These are phyloP conservation scores for Myanophis thanlyinensis DNA, from an alignment of 2,113 vertebrate genomes.

Conservation along the genomic window DNA sequence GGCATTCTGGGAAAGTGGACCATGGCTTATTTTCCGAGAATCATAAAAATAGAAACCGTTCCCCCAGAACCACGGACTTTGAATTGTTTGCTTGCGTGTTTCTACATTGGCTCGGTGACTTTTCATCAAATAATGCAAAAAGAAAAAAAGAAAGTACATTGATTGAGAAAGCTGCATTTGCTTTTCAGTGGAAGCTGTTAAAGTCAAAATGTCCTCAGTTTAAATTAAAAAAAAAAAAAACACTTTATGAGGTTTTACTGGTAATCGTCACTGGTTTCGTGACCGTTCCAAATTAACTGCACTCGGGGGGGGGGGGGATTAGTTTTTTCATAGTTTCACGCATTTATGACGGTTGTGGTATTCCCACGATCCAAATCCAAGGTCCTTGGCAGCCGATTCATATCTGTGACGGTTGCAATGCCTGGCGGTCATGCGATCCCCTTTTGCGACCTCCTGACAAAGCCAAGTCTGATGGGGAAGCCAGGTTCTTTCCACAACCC, in stretches of 20 bases:
- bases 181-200: not conserved
- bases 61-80: not conserved
- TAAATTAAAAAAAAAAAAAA: no score
- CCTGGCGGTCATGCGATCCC: accelerated
- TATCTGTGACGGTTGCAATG: not conserved
- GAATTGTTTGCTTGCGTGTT: not conserved
- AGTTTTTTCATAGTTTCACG: not conserved
- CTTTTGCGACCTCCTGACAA: not conserved
- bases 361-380: not conserved
- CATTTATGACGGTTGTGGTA: not conserved
- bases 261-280: not conserved
- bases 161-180: not conserved
- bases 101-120: not conserved
- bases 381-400: not conserved
- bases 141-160: not conserved
- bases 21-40: not conserved
- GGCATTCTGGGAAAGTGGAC: not conserved
- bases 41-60: not conserved
- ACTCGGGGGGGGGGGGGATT: no score
- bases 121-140: not conserved
- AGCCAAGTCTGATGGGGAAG: not conserved
- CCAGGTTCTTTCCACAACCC: not conserved
- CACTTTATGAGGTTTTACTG: not conserved
- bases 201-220: not conserved
- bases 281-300: accelerated